These are phyloP conservation scores for Rhea pennata DNA, from an alignment of 2,113 vertebrate species.

Conservation along the genomic window DNA sequence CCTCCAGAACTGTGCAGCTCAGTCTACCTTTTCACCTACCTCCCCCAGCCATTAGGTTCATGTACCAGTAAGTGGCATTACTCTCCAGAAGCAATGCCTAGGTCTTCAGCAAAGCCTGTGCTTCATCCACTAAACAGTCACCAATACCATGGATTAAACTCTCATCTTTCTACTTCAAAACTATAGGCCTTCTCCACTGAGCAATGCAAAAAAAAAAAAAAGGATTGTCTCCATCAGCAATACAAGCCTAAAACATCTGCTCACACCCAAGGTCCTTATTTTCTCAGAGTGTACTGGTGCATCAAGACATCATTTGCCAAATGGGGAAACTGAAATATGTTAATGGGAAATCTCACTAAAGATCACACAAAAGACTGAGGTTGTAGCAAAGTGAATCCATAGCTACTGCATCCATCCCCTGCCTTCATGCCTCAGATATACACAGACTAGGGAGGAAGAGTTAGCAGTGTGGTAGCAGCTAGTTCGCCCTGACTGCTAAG, in stretches of 20 bases:
- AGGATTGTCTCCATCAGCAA: neutral
- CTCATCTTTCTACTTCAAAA: neutral
- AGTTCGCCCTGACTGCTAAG: neutral
- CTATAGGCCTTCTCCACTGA: neutral
- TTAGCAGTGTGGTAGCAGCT: neutral
- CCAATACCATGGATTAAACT: neutral
- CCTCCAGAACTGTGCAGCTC: neutral
- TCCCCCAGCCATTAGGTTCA: neutral
- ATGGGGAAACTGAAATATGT: neutral
- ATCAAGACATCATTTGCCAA: neutral
- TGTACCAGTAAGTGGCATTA: fast-evolving
- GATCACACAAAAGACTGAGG: neutral
- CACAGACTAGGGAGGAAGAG: neutral
- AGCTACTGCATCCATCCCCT: neutral
- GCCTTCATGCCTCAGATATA: neutral
- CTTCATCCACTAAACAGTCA: neutral
- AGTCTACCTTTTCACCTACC: neutral
- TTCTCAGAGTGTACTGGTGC: neutral
- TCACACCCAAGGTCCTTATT: neutral
- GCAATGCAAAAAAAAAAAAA: neutral
- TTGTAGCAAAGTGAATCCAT: neutral
- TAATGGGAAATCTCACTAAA: neutral
- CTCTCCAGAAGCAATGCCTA: neutral
- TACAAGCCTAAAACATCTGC: neutral
- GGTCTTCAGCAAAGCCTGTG: neutral